These are phyloP conservation scores for Latheticus oryzae DNA, from an alignment of 2,888 invertebrate genomes.

Conservation along the genomic window DNA sequence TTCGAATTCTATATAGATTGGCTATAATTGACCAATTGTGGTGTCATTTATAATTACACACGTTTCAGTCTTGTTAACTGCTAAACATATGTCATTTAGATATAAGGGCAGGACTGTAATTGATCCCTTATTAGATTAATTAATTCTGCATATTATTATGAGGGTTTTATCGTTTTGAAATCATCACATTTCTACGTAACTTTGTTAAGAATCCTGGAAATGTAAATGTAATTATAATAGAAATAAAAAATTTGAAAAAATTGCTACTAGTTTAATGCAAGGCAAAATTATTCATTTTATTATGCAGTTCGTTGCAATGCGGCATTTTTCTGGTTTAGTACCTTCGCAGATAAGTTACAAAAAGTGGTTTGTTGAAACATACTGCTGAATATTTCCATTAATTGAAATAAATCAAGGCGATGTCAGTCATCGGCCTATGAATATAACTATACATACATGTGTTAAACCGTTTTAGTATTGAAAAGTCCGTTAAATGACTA, in stretches of 20 bases:
- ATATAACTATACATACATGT: constrained; percentile 31
- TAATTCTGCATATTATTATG: constrained; percentile 38
- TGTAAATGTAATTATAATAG: constrained; percentile 23
- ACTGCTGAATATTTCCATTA: constrained; percentile 65
- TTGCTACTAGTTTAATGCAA: constrained; percentile 37
- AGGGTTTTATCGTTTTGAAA: constrained; percentile 47
- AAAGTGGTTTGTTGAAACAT: constrained; percentile 58
- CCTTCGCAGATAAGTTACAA: constrained; percentile 56
- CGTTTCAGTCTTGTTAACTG: constrained; percentile 47
- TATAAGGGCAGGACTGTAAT: constrained; percentile 50
- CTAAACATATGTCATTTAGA: constrained; percentile 48
- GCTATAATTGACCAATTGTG: constrained; percentile 51
- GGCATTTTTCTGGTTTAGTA: constrained; percentile 60
- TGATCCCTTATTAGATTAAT: constrained; percentile 46
- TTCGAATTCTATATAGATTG: constrained; percentile 46
- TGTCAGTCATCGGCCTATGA: constrained; percentile 47
- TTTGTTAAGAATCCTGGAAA: constrained; percentile 23
- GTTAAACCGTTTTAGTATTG: constrained; percentile 32
- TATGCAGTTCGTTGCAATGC: constrained; percentile 40
- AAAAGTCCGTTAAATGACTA: constrained; percentile 21
- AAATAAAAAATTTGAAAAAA: constrained; percentile 25
- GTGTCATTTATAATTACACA: constrained; percentile 49
- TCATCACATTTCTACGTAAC: constrained; percentile 7
- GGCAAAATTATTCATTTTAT: constrained; percentile 40
- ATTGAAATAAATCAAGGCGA: constrained; percentile 63